Percentiles rank a stretch among this genome's conserved stretches.
These are phyloP conservation scores for Pristionchus mayeri DNA, from an alignment of 2,888 invertebrate genomes.

Conservation along the genomic window DNA sequence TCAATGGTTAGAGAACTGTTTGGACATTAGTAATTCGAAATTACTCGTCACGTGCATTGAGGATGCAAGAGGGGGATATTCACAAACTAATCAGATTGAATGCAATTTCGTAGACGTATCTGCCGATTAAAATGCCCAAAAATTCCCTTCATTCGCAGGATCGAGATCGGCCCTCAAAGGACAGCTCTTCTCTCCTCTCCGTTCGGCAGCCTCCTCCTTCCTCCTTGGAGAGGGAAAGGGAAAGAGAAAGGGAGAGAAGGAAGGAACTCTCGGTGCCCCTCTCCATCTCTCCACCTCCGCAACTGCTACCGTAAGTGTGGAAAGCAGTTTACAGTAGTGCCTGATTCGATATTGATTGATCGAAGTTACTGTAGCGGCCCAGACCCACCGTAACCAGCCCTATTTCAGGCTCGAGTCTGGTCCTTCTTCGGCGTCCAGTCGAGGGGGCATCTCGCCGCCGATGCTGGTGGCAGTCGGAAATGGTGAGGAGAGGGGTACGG, in stretches of 20 bases:
- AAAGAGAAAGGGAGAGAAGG: not conserved
- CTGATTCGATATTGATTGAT: too few species aligned
- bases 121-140: too few species aligned
- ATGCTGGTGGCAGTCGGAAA: not conserved
- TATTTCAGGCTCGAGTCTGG: conserved; percentile 4
- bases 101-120: too few species aligned
- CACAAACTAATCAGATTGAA: too few species aligned
- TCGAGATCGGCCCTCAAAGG: not conserved
- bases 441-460: not conserved
- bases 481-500: conserved; percentile 36
- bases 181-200: not conserved
- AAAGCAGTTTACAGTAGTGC: not conserved
- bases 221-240: not conserved
- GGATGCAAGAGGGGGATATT: too few species aligned
- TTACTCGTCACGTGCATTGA: too few species aligned
- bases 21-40: too few species aligned
- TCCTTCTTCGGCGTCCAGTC: not conserved
- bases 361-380: too few species aligned
- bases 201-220: not conserved
- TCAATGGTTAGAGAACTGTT: too few species aligned
- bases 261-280: not conserved
- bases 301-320: not conserved
- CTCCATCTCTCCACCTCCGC: too few species aligned
- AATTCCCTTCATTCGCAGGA: not conserved
- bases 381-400: not conserved